Evolutionary conservation across 1,140 invertebrate genomes (phyloP).

Genomic region (Meloidogyne exigua): DNA sequence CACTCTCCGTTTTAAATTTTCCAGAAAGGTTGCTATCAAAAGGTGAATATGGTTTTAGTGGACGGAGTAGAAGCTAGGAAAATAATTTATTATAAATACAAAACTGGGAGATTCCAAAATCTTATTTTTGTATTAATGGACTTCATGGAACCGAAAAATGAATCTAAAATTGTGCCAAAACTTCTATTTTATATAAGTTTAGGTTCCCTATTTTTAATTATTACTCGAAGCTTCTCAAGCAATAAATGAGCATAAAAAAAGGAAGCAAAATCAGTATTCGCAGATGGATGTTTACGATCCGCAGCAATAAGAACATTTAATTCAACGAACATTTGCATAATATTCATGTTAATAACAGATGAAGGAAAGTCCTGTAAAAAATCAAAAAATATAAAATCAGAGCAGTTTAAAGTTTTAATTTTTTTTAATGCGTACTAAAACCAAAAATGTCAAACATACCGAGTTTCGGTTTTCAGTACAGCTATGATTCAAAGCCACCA

Average conservation of each 20-base stretch:
- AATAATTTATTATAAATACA: too few relatives aligned
- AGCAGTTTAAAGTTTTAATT: too few relatives aligned
- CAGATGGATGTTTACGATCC: conserved; percentile 5
- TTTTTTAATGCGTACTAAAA: too few relatives aligned
- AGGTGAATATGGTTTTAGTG: conserved; percentile 16
- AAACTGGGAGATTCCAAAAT: not conserved
- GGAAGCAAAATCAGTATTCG: conserved; percentile 7
- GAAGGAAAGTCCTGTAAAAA: not conserved
- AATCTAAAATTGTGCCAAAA: too few relatives aligned
- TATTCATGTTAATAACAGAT: not conserved
- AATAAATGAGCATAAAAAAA: conserved; percentile 20
- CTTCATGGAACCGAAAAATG: too few relatives aligned
- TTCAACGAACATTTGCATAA: conserved; percentile 13
- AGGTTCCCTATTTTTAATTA: too few relatives aligned
- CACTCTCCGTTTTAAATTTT: not conserved
- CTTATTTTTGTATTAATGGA: too few relatives aligned
- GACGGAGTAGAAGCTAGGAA: conserved; percentile 25
- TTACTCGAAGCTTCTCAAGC: conserved; percentile 22
- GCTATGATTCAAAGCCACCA: not conserved
- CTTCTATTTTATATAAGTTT: too few relatives aligned
- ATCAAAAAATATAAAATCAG: not conserved
- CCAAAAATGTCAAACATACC: too few relatives aligned
- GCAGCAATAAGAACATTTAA: not conserved
- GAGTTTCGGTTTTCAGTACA: not conserved
- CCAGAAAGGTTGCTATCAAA: not conserved